These are phyloP conservation scores for Otolemur crassicaudatus DNA, from an alignment of 2,797 vertebrate species.

Conservation along the genomic window DNA sequence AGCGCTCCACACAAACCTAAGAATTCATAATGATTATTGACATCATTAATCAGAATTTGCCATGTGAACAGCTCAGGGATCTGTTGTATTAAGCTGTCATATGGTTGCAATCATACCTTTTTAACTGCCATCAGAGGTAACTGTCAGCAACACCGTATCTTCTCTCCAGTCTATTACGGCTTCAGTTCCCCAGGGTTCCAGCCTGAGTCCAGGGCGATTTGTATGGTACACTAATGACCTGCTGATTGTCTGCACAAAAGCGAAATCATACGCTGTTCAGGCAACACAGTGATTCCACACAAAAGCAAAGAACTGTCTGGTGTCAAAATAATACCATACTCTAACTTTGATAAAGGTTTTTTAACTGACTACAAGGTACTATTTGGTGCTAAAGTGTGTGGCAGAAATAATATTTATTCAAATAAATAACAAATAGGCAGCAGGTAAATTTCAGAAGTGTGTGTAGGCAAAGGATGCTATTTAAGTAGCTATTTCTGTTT, in stretches of 20 bases:
- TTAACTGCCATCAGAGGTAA: conserved; percentile 85
- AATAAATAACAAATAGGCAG: conserved; percentile 66
- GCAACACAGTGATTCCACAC: conserved; percentile 80
- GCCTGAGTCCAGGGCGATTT: conserved; percentile 75
- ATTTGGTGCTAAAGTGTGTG: conserved; percentile 78
- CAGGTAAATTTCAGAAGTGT: conserved; percentile 54
- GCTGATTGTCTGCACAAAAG: conserved; percentile 83
- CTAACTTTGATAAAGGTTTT: conserved; percentile 79
- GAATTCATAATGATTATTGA: conserved; percentile 73
- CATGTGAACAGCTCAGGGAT: conserved; percentile 73
- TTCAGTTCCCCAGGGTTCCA: conserved; percentile 82
- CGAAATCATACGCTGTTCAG: conserved; percentile 71
- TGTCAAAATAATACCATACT: conserved; percentile 85
- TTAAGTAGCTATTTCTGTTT: conserved; percentile 36
- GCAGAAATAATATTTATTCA: conserved; percentile 83
- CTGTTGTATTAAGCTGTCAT: conserved; percentile 80
- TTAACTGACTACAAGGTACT: conserved; percentile 79
- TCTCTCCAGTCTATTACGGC: conserved; percentile 72
- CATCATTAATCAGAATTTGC: conserved; percentile 78
- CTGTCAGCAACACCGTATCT: conserved; percentile 78
- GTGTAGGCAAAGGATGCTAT: conserved; percentile 33
- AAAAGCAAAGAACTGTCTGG: conserved; percentile 82
- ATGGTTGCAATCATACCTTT: conserved; percentile 83
- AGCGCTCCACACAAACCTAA: conserved; percentile 23
- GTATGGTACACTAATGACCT: conserved; percentile 79